Evolutionary conservation across 2,888 invertebrate species (phyloP).

Genomic region (Mythimna impura): DNA sequence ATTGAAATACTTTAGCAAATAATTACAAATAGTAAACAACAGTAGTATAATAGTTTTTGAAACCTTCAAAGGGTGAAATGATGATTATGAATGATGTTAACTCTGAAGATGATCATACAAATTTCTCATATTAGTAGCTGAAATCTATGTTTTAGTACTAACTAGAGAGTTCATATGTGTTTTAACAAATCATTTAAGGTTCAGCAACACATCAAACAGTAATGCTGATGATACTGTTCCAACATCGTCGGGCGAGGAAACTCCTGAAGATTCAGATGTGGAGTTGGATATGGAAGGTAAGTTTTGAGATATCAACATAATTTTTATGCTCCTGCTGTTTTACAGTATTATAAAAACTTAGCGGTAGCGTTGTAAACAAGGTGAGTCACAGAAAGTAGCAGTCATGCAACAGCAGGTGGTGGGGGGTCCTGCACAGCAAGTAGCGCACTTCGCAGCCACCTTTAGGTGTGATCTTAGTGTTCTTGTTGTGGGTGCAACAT

Average conservation of each 20-base stretch:
- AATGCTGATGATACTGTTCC: slow-evolving; percentile 72
- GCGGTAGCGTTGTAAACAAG: too few species aligned
- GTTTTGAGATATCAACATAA: not conserved
- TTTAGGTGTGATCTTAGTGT: too few species aligned
- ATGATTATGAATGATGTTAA: too few species aligned
- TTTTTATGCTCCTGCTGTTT: not conserved
- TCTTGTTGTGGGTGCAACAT: too few species aligned
- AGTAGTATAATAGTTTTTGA: not conserved
- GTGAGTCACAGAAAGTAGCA: too few species aligned
- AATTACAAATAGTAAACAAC: not conserved
- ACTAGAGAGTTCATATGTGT: not conserved
- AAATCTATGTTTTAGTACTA: not conserved
- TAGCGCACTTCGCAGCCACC: too few species aligned
- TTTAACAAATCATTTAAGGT: slow-evolving; percentile 23
- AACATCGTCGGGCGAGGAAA: slow-evolving; percentile 86
- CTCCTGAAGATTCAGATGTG: slow-evolving; percentile 93
- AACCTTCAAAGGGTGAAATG: not conserved
- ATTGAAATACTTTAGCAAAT: too few species aligned
- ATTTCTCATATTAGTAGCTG: not conserved
- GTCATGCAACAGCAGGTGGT: too few species aligned
- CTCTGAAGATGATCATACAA: too few species aligned
- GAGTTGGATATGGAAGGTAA: slow-evolving; percentile 95
- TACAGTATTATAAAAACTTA: too few species aligned
- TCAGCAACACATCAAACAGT: slow-evolving; percentile 67
- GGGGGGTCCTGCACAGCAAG: too few species aligned